Evolutionary conservation across 2,888 invertebrate genomes (phyloP).

Genomic region (Odontocolon sp.): DNA sequence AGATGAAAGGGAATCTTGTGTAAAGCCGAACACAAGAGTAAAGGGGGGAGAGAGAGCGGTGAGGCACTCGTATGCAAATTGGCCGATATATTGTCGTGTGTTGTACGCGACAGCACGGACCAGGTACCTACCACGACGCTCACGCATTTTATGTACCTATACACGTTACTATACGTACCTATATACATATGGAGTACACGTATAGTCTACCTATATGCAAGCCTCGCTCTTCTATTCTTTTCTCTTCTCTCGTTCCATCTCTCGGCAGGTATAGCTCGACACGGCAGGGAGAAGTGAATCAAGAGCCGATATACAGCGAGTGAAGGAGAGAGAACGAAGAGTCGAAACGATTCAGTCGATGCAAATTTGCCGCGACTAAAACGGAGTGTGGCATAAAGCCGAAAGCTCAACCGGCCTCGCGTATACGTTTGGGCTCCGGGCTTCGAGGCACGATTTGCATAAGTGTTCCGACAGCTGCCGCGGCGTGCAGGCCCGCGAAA

Average conservation of each 20-base stretch:
- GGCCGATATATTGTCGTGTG: slow-evolving; percentile 75
- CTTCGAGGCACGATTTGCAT: slow-evolving; percentile 76
- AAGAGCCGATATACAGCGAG: slow-evolving; percentile 33
- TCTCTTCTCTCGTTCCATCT: slow-evolving; percentile 48
- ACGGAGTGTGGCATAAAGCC: slow-evolving; percentile 74
- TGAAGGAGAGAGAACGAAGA: slow-evolving; percentile 33
- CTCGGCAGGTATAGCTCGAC: slow-evolving; percentile 38
- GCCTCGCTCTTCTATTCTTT: slow-evolving; percentile 37
- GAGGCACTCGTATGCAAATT: slow-evolving; percentile 75
- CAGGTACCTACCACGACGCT: slow-evolving; percentile 49
- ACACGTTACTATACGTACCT: slow-evolving; percentile 58
- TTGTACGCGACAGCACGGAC: slow-evolving; percentile 67
- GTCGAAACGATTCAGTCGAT: slow-evolving; percentile 72
- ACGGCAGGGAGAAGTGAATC: slow-evolving; percentile 14
- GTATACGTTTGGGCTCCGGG: slow-evolving; percentile 27
- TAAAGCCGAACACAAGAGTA: slow-evolving; percentile 58
- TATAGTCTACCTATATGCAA: too few relatives aligned
- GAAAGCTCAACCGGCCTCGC: slow-evolving; percentile 74
- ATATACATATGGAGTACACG: slow-evolving; percentile 62
- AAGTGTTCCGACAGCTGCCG: slow-evolving; percentile 78
- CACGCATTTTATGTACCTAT: slow-evolving; percentile 40
- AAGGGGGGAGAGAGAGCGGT: slow-evolving; percentile 59
- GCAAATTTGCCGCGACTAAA: slow-evolving; percentile 75
- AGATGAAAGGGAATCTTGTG: neutral
- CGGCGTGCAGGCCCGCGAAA: slow-evolving; percentile 71